Conservation (phyloP, 2,888 invertebrate genomes). For the Tillus elongatus region DNA sequence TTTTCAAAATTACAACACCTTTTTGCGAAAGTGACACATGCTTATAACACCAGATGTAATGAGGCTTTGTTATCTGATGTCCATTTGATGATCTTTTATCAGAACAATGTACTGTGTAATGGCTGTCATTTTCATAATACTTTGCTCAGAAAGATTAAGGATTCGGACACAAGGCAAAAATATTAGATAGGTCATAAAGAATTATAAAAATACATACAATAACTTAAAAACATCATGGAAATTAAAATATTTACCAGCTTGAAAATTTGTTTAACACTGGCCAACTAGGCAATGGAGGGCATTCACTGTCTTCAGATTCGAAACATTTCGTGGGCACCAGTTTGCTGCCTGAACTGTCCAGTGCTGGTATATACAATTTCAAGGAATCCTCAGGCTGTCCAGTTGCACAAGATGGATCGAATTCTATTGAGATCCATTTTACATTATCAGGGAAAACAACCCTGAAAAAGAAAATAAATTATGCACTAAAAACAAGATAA, state of each 20-base stretch:
- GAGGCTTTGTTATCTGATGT: no score
- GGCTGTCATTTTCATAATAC: no score
- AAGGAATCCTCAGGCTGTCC: slow-evolving; percentile 87
- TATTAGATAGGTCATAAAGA: no score
- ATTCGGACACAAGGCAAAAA: no score
- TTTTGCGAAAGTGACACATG: no score
- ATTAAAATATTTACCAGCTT: slow-evolving; percentile 47
- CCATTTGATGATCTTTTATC: no score
- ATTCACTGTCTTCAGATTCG: slow-evolving; percentile 32
- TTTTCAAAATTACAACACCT: no score
- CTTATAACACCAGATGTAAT: no score
- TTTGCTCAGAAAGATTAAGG: no score
- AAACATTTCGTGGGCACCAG: slow-evolving; percentile 24
- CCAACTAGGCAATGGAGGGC: slow-evolving; percentile 46
- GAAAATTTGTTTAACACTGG: slow-evolving; percentile 59
- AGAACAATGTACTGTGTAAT: no score
- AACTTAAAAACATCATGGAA: no score
- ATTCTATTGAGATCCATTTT: slow-evolving; percentile 88
- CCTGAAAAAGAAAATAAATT: slow-evolving; percentile 38
- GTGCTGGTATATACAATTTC: slow-evolving; percentile 58
- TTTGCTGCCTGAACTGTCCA: slow-evolving; percentile 20
- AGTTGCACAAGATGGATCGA: slow-evolving; percentile 85
- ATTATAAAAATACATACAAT: no score
- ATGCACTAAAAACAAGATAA: slow-evolving; percentile 8
- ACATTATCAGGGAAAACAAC: slow-evolving; percentile 83